Conservation (phyloP, 2,113 vertebrate species). For the Eudyptes chrysolophus region DNA sequence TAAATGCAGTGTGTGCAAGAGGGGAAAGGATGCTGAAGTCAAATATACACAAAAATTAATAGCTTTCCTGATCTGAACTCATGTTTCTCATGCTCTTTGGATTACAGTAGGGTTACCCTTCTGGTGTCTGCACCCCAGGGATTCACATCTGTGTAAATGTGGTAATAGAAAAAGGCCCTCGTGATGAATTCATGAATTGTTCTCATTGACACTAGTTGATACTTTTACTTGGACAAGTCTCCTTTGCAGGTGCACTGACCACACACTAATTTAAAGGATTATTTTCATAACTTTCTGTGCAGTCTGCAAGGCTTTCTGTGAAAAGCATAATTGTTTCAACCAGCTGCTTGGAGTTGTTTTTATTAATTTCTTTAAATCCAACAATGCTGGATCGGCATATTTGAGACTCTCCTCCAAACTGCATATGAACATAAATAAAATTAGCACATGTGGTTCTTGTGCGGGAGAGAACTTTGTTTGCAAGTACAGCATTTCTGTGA, state of each 20-base stretch:
- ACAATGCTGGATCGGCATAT: slow-evolving; percentile 69
- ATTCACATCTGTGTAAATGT: slow-evolving; percentile 82
- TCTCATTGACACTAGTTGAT: slow-evolving; percentile 74
- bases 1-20: slow-evolving; percentile 42
- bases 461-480: slow-evolving; percentile 33
- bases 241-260: slow-evolving; percentile 84
- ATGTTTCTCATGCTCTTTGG: slow-evolving; percentile 76
- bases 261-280: slow-evolving; percentile 87
- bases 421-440: slow-evolving; percentile 37
- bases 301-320: slow-evolving; percentile 78
- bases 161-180: slow-evolving; percentile 72
- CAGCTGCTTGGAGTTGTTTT: slow-evolving; percentile 80
- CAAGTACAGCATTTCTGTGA: slow-evolving; percentile 25
- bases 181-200: slow-evolving; percentile 81
- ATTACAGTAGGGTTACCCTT: slow-evolving; percentile 74
- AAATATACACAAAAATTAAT: slow-evolving; percentile 72
- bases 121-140: slow-evolving; percentile 73
- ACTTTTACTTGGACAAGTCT: slow-evolving; percentile 78
- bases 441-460: background rate
- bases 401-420: slow-evolving; percentile 57
- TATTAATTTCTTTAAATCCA: slow-evolving; percentile 77
- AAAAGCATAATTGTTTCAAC: slow-evolving; percentile 79
- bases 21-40: slow-evolving; percentile 49
- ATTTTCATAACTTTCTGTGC: slow-evolving; percentile 85
- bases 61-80: slow-evolving; percentile 74